These are phyloP conservation scores for Griposia aprilina DNA, from an alignment of 2,888 invertebrate species.

Conservation along the genomic window DNA sequence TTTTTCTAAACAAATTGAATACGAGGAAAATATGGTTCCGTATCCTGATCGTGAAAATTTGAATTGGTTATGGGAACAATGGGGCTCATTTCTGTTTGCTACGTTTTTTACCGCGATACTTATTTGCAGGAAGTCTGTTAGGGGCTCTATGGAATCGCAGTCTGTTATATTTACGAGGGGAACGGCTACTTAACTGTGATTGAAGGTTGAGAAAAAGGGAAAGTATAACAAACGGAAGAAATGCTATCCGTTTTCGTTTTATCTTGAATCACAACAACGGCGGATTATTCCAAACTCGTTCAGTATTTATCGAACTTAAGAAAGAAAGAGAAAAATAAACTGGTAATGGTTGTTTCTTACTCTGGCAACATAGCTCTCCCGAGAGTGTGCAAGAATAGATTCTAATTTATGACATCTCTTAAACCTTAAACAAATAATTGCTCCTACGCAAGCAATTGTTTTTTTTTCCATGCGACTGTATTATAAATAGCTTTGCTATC, in stretches of 20 bases:
- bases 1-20: constrained; percentile 69
- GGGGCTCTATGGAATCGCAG: constrained; percentile 58
- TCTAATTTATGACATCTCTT: constrained; percentile 11
- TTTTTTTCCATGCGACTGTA: neutral
- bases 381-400: constrained; percentile 1
- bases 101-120: constrained; percentile 62
- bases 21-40: constrained; percentile 57
- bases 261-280: constrained; percentile 49
- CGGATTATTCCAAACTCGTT: constrained; percentile 55
- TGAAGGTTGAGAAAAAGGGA: constrained; percentile 58
- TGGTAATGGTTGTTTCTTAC: constrained; percentile 43
- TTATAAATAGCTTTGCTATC: neutral
- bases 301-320: constrained; percentile 55
- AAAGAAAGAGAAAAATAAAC: constrained; percentile 46
- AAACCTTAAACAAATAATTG: neutral
- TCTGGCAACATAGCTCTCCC: constrained; percentile 3
- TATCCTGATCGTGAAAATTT: constrained; percentile 57
- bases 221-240: constrained; percentile 54
- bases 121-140: constrained; percentile 62
- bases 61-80: constrained; percentile 63
- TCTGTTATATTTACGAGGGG: constrained; percentile 67
- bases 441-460: neutral
- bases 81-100: constrained; percentile 61
- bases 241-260: constrained; percentile 59
- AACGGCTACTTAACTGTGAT: constrained; percentile 65